These are phyloP conservation scores for Rafetus swinhoei DNA, from an alignment of 2,113 vertebrate species.

Conservation along the genomic window DNA sequence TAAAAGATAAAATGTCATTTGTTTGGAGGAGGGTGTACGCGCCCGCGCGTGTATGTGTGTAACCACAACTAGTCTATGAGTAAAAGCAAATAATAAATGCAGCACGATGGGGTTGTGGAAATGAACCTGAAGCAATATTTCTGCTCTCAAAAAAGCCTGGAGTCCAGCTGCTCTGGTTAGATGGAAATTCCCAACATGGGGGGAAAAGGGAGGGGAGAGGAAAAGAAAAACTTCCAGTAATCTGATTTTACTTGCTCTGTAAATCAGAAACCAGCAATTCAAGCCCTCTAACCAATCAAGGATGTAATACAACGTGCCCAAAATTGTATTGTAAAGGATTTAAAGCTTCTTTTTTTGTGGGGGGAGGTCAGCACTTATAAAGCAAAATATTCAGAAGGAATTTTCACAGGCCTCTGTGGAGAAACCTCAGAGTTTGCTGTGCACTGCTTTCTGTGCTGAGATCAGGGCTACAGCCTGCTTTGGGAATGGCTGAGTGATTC, in stretches of 20 bases:
- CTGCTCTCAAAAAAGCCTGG: constrained; percentile 47
- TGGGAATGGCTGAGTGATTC: fast-evolving
- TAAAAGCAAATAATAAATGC: constrained; percentile 65
- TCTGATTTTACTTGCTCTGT: constrained; percentile 40
- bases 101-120: constrained; percentile 52
- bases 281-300: constrained; percentile 34
- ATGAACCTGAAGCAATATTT: constrained; percentile 69
- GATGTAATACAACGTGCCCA: not conserved
- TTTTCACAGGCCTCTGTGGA: not conserved
- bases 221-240: not conserved
- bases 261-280: constrained; percentile 26
- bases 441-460: not conserved
- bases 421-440: not conserved
- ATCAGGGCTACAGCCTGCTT: fast-evolving
- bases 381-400: constrained; percentile 1
- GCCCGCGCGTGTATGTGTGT: not conserved
- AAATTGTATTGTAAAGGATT: not conserved
- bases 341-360: not conserved
- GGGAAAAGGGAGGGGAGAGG: not conserved
- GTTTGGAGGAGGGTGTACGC: constrained; percentile 31
- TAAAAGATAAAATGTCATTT: constrained; percentile 64
- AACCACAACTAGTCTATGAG: constrained; percentile 56
- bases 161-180: constrained; percentile 58
- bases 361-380: not conserved
- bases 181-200: constrained; percentile 54